A percentile compares a stretch with the other conserved stretches of the same genome.
phyloP scores from a whole-genome alignment of 2,797 vertebrate species.

The Arrhamphus sclerolepis region DNA sequence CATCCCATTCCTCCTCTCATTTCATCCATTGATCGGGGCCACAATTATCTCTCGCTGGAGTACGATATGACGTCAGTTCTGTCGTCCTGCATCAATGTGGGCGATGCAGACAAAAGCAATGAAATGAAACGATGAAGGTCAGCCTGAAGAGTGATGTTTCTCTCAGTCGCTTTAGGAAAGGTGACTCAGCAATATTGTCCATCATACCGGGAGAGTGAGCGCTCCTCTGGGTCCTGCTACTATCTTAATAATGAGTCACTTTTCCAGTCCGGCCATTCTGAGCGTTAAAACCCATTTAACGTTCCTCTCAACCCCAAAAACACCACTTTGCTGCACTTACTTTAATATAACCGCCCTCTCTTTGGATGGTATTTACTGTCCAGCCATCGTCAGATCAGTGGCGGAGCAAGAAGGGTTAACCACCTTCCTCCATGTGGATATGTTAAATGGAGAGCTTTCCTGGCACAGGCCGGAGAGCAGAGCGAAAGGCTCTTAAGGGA shows the following conservation, averaged over 20 bases:
- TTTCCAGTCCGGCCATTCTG: conserved; percentile 24
- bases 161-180: conserved; percentile 28
- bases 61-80: conserved; percentile 16
- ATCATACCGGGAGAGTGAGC: conserved; percentile 27
- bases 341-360: conserved; percentile 36
- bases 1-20: conserved; percentile 69
- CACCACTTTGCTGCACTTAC: conserved; percentile 28
- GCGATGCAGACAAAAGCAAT: conserved; percentile 28
- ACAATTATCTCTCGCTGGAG: conserved; percentile 15
- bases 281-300: conserved; percentile 49
- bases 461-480: conserved; percentile 47
- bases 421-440: conserved; percentile 33
- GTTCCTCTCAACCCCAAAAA: conserved; percentile 33
- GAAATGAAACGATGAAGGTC: conserved; percentile 12
- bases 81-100: conserved; percentile 15
- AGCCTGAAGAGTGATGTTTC: conserved; percentile 23
- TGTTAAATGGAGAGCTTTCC: conserved; percentile 55
- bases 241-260: conserved; percentile 38
- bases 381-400: conserved; percentile 46
- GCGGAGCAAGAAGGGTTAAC: conserved; percentile 52
- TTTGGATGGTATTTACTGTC: conserved; percentile 52
- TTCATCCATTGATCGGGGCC: conserved; percentile 55
- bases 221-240: conserved; percentile 17
- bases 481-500: conserved; percentile 70
- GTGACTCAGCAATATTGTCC: conserved; percentile 12